Evolutionary conservation across 2,113 vertebrate genomes (phyloP), one percentile per base, ranked within the genome.

Genomic region (Brachypodius melanocephalos): DNA sequence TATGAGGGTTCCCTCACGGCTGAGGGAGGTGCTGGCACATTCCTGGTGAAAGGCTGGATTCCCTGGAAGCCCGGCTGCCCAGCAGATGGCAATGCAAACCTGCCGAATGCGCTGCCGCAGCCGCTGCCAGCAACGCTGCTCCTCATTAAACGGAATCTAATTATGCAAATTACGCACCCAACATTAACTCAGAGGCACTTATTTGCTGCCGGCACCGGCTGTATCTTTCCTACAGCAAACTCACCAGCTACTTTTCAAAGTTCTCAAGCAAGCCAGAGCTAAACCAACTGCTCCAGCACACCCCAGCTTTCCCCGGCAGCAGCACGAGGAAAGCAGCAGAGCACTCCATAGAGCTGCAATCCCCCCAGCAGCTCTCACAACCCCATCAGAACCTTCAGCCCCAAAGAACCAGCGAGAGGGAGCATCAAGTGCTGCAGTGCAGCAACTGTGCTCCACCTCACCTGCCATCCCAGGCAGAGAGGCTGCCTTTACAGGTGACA

Each of bases 61-160:
- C 40, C 28, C 55, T 2, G 20, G 51, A 1, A 76, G 69, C 54
- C 26, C 0, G 1, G 24, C 36, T 14, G 59, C 65, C 96, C 97
- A 92, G 96, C 84, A 97, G 97, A 96, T 93, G 97, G 97, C 95
- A 85, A 63, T 73, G 84, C 31, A 19, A 89, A 38, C 83, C 77
- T 20, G 40, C 51, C 1, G 8, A 72, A 34, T 0, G 59, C 19
- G 2, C 79, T 1, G 1, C 14, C 4, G 17, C 68, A n/a, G 73
- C 22, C 42, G 2, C 8, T 42, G 11, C 68, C 6, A 11, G 17
- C 42, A 61, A 1, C 3, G 2, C 63, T 15, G 61, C 52, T 66
- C 17, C 82, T 80, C 74, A 8, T 28, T 28, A 59, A 38, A 77
- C 16, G 10, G 52, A 71, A n/a, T 8, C 79, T 65, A 46, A 46